phyloP scores from a whole-genome alignment of 2,797 vertebrate species.

The Streptopelia turtur region DNA sequence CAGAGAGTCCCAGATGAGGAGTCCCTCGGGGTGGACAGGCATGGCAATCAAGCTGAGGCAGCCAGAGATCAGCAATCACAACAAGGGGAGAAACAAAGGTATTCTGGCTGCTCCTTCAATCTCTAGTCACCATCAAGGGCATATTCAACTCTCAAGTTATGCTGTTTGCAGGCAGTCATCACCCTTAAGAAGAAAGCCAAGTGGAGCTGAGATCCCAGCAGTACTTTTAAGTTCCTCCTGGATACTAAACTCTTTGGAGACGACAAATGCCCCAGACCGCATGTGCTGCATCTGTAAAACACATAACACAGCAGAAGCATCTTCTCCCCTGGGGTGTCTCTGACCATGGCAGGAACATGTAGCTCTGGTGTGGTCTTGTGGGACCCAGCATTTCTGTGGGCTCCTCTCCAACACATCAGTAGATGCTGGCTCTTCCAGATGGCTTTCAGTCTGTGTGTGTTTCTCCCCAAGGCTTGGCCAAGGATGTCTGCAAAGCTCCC shows the following conservation, averaged over 20 bases:
- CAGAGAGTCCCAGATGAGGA: not conserved
- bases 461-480: fast-evolving
- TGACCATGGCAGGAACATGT: not conserved
- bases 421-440: not conserved
- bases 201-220: not conserved
- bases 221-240: not conserved
- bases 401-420: not conserved
- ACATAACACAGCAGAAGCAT: fast-evolving
- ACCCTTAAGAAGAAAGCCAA: not conserved
- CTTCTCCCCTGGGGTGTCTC: not conserved
- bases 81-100: not conserved
- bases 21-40: fast-evolving
- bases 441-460: not conserved
- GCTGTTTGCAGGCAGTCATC: fast-evolving
- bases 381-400: not conserved
- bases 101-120: not conserved
- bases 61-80: not conserved
- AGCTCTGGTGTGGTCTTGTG: not conserved
- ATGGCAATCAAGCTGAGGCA: fast-evolving
- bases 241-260: not conserved
- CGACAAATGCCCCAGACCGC: not conserved
- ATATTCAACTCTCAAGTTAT: not conserved
- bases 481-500: not conserved
- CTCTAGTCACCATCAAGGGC: fast-evolving
- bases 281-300: not conserved